These are phyloP conservation scores for Oceanites oceanicus DNA, from an alignment of 2,113 vertebrate species.

Conservation along the genomic window DNA sequence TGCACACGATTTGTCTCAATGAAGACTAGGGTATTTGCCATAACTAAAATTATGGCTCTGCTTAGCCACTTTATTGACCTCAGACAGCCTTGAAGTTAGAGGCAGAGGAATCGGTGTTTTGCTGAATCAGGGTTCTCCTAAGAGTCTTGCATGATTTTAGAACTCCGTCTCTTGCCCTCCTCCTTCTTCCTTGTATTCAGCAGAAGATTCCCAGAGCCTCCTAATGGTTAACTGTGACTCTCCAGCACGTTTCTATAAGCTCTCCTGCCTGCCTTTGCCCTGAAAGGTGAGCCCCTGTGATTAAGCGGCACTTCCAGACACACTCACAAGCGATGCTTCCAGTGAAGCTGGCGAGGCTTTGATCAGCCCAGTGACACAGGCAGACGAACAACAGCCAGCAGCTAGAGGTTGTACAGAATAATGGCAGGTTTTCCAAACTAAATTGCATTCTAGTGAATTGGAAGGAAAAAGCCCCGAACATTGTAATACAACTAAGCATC, in stretches of 20 bases:
- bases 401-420: background rate
- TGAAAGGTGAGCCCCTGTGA: background rate
- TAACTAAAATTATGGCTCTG: background rate
- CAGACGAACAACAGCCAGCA: background rate
- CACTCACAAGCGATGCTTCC: background rate
- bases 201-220: background rate
- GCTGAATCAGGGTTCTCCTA: background rate
- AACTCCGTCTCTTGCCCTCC: background rate
- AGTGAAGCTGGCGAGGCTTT: background rate
- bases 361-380: background rate
- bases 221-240: background rate
- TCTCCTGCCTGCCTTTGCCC: background rate
- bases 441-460: background rate
- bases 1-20: fast-evolving
- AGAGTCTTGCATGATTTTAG: background rate
- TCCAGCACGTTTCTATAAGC: fast-evolving
- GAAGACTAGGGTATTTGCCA: background rate
- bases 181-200: background rate
- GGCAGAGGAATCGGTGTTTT: background rate
- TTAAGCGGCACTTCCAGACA: background rate
- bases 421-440: background rate
- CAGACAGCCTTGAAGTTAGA: background rate
- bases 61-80: background rate
- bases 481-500: background rate
- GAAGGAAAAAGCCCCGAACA: background rate